Percentiles rank a stretch among this genome's conserved stretches.
Conservation (phyloP, 2,888 invertebrate genomes). For the Caenorhabditis zanzibari region DNA sequence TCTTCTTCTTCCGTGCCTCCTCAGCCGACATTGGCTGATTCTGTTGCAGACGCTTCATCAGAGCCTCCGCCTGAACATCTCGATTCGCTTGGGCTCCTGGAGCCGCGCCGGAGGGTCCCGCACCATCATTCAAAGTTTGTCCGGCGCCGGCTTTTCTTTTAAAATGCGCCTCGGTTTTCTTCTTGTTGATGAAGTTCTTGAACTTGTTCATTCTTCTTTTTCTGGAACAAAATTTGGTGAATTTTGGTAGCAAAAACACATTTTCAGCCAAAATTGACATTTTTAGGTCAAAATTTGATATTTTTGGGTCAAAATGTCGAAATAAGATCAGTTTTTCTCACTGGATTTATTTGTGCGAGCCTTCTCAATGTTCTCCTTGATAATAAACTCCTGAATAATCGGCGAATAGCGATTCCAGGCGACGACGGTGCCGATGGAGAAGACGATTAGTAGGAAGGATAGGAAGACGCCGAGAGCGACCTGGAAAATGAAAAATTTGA, state of each 20-base stretch:
- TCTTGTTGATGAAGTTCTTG: conserved; percentile 77
- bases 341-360: conserved; percentile 38
- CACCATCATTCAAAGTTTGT: conserved; percentile 50
- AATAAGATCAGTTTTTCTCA: neutral
- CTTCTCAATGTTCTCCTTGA: conserved; percentile 64
- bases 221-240: conserved; percentile 34
- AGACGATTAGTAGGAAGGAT: conserved; percentile 52
- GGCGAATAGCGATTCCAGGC: conserved; percentile 71
- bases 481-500: conserved; percentile 46
- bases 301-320: too few relatives aligned
- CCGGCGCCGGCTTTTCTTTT: conserved; percentile 77
- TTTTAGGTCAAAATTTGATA: too few relatives aligned
- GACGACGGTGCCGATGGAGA: conserved; percentile 53
- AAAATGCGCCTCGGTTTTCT: conserved; percentile 77
- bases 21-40: conserved; percentile 44
- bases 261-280: conserved; percentile 26
- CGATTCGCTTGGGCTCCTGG: conserved; percentile 63
- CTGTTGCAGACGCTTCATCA: conserved; percentile 65
- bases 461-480: conserved; percentile 66
- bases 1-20: conserved; percentile 66
- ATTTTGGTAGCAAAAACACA: neutral
- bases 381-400: conserved; percentile 67
- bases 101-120: conserved; percentile 46
- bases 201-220: conserved; percentile 76
- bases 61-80: conserved; percentile 70